Base-by-base conservation (phyloP, 1,140 invertebrate species). In the Aphelenchoides fujianensis region DNA sequence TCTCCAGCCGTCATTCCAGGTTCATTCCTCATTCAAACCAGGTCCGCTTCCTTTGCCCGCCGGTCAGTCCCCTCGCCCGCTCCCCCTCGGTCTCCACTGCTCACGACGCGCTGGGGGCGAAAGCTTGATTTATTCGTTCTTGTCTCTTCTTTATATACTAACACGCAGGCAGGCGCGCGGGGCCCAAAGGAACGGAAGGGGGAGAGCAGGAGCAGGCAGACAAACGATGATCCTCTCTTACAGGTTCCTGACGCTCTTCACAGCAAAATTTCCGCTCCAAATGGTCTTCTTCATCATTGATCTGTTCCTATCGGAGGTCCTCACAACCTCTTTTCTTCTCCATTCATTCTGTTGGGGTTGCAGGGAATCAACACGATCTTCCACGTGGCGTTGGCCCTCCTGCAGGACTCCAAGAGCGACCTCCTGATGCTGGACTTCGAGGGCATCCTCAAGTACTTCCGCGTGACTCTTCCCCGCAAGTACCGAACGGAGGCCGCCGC, bases 171-270 rank as follows among this genome's bases (percentile, higher is more conserved):
- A n/a, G n/a, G n/a, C n/a, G n/a, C n/a, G n/a, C n/a, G n/a, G n/a
- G n/a, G n/a, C n/a, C n/a, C n/a, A n/a, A n/a, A n/a, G n/a, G n/a
- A n/a, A n/a, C n/a, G n/a, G n/a, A n/a, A n/a, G n/a, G n/a, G n/a
- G n/a, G n/a, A n/a, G n/a, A n/a, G n/a, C n/a, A n/a, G n/a, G n/a
- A n/a, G n/a, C n/a, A n/a, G n/a, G n/a, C n/a, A n/a, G n/a, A n/a
- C n/a, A n/a, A n/a, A n/a, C n/a, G n/a, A n/a, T n/a, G n/a, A n/a
- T n/a, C n/a, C n/a, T n/a, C n/a, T n/a, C n/a, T n/a, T n/a, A n/a
- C n/a, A n/a, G n/a, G n/a, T 98, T 99, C 88, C 89, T 99, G 28
- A 98, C 96, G 0, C 87, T 98, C 12, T 99, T 96, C 86, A 98
- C 96, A 1, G 95, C 96, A 16, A 91, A 97, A 84, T 99, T 99